Percentiles rank a stretch among this genome's conserved stretches.
Evolutionary conservation across 2,113 vertebrate species (phyloP).

Genomic region (Strigops habroptila): DNA sequence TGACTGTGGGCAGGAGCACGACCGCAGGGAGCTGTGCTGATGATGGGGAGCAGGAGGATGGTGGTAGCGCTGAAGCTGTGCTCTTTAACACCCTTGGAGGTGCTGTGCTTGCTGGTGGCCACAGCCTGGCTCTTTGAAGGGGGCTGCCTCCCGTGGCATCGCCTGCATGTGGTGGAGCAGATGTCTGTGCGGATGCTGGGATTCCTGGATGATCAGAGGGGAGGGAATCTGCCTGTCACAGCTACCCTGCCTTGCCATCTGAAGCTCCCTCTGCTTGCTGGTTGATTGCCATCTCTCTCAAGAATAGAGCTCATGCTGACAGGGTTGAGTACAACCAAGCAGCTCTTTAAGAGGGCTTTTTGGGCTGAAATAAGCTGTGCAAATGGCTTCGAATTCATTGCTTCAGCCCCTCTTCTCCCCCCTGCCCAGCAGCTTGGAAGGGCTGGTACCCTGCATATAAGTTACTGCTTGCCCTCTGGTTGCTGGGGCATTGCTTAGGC

Average conservation of each 20-base stretch:
- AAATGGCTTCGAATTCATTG: neutral
- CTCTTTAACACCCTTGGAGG: neutral
- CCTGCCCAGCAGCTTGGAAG: neutral
- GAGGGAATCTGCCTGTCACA: neutral
- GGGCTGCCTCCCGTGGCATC: neutral
- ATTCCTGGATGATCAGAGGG: neutral
- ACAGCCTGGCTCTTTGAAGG: neutral
- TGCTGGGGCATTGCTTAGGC: neutral
- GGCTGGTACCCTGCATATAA: fast-evolving
- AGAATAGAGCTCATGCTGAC: fast-evolving
- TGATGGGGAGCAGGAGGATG: neutral
- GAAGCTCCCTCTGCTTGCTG: neutral
- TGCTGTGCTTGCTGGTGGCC: neutral
- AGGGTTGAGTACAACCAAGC: neutral
- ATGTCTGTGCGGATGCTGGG: neutral
- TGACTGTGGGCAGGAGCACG: constrained; percentile 22
- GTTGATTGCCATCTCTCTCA: neutral
- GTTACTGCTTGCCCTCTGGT: neutral
- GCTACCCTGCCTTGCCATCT: neutral
- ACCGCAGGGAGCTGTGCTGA: neutral
- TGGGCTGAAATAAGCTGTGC: neutral
- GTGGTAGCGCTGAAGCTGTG: neutral
- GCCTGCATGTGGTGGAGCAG: neutral
- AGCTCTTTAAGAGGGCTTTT: neutral
- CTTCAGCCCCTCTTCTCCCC: no score